Conservation (phyloP, 2,113 vertebrate species). For the Phrynosoma platyrhinos region DNA sequence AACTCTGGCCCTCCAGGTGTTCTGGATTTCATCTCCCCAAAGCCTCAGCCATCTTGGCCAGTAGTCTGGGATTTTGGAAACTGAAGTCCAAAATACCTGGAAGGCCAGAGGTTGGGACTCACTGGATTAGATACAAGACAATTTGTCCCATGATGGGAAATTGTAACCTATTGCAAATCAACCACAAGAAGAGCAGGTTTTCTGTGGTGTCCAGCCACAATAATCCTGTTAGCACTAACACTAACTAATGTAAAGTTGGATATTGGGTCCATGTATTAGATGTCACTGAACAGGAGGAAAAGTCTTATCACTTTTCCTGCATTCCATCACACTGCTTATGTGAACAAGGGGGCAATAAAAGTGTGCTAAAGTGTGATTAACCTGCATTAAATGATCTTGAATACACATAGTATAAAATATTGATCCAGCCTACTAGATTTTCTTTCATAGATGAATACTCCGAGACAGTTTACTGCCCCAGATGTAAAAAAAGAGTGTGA, state of each 20-base stretch:
- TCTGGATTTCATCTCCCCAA: too few species aligned
- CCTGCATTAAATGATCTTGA: slow-evolving; percentile 21
- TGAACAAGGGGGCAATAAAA: background rate
- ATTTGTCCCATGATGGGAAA: too few species aligned
- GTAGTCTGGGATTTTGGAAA: too few species aligned
- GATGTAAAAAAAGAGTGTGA: slow-evolving; percentile 2
- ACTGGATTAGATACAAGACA: too few species aligned
- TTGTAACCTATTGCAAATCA: background rate
- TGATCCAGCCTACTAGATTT: background rate
- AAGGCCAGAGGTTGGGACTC: too few species aligned
- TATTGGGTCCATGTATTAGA: too few species aligned
- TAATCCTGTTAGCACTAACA: background rate
- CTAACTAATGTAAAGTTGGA: background rate
- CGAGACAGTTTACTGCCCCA: background rate
- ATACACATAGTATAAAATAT: slow-evolving; percentile 14
- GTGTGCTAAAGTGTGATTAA: background rate
- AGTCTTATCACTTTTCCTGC: background rate
- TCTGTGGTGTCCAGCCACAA: background rate
- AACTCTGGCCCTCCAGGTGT: too few species aligned
- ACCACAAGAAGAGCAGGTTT: background rate
- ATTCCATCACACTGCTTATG: background rate
- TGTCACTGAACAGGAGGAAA: background rate
- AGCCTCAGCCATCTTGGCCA: too few species aligned
- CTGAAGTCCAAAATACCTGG: too few species aligned
- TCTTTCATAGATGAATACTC: slow-evolving; percentile 17